Evolutionary conservation across 2,797 vertebrate genomes (phyloP).

Genomic region (Macroramphosus scolopax): DNA sequence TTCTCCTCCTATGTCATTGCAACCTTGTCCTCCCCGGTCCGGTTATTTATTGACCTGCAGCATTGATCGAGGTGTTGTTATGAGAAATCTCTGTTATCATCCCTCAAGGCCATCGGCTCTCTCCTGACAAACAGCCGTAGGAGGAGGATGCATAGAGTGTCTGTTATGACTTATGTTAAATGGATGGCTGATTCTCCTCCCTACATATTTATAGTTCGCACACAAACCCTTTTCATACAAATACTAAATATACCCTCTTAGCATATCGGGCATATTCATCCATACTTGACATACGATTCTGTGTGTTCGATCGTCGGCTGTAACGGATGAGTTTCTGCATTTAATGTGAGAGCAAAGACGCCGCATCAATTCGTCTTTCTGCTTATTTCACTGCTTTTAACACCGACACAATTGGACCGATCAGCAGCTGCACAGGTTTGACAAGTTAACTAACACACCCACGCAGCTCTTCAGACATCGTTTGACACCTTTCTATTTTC

Average conservation of each 20-base stretch:
- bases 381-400: conserved; percentile 8
- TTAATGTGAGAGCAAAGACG: no score
- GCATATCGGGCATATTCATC: neutral
- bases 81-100: neutral
- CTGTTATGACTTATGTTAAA: conserved; percentile 23
- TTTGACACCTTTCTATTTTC: conserved; percentile 44
- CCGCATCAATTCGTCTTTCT: conserved; percentile 1
- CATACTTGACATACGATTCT: no score
- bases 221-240: neutral
- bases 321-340: conserved; percentile 3
- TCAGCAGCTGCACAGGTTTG: conserved; percentile 42
- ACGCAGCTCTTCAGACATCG: conserved; percentile 7
- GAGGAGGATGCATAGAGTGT: conserved; percentile 47
- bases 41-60: conserved; percentile 38
- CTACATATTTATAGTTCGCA: conserved; percentile 4
- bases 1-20: conserved; percentile 28
- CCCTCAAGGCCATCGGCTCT: no score
- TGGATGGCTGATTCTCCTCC: conserved; percentile 10
- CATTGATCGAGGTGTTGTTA: conserved; percentile 1
- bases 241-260: conserved; percentile 12
- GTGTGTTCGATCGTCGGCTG: conserved; percentile 4
- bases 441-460: conserved; percentile 31
- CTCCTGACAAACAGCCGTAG: conserved; percentile 10
- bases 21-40: conserved; percentile 28
- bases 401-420: neutral